These are phyloP conservation scores for Blomia tropicalis DNA, from an alignment of 2,888 invertebrate species.

Conservation along the genomic window DNA sequence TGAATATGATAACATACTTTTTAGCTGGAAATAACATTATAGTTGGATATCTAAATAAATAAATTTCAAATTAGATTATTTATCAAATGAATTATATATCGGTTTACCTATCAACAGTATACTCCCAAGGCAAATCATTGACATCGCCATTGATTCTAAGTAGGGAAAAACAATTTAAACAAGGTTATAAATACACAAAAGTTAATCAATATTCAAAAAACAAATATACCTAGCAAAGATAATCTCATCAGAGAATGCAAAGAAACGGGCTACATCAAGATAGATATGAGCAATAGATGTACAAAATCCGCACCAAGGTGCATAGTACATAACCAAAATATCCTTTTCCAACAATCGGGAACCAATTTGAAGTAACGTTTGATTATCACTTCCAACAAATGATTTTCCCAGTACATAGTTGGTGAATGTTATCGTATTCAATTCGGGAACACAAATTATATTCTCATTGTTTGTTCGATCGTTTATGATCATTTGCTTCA, in stretches of 20 bases:
- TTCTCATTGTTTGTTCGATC: conserved; percentile 16
- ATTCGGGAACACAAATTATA: conserved; percentile 45
- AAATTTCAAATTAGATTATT: not conserved
- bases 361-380: not conserved
- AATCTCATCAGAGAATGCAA: conserved; percentile 35
- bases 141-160: conserved; percentile 54
- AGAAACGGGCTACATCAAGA: conserved; percentile 49
- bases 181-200: conserved; percentile 12
- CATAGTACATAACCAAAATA: conserved; percentile 58
- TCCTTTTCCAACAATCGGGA: conserved; percentile 38
- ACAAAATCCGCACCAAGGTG: conserved; percentile 60
- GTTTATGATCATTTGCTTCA: conserved; percentile 2
- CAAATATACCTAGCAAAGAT: conserved; percentile 29
- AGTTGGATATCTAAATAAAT: conserved; percentile 46
- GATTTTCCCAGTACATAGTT: conserved; percentile 43
- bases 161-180: conserved; percentile 22
- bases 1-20: conserved; percentile 37
- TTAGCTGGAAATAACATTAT: conserved; percentile 60
- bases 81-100: not conserved
- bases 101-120: conserved; percentile 48
- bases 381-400: conserved; percentile 42
- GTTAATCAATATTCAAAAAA: not conserved
- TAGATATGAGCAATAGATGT: conserved; percentile 52
- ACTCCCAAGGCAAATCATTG: conserved; percentile 75
- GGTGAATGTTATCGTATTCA: conserved; percentile 50